Evolutionary conservation across 1,140 invertebrate genomes (phyloP), one percentile per base, ranked within the genome.

Genomic region (Drosophila mauritiana): DNA sequence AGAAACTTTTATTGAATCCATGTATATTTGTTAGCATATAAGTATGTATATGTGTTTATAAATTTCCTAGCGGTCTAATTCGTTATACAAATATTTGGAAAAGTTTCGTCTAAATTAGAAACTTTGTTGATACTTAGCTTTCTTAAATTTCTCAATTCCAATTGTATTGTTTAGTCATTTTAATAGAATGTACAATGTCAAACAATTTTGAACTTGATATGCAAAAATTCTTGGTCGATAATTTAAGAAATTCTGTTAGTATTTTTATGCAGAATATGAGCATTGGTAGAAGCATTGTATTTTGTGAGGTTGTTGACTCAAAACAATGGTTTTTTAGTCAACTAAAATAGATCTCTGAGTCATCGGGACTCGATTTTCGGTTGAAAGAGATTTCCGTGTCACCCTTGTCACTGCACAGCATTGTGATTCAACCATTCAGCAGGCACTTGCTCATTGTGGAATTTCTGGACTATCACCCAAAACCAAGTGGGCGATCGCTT

Each of bases 401-500:
- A 20, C 49, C 49, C 49, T 52, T 36, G 27, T 36, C 42, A 42
- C 25, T n/a, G 54, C 27, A 31, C 61, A n/a, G 5, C 54, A 63
- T 36, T 63, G 54, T 53, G 51, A 37, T 63, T 63, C 61, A 63
- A 17, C 39, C 54, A 34, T 10, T 15, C 53, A 8, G 58, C 53
- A 6, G 59, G 39, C 59, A 59, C 36, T 36, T 31, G 59, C 57
- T 34, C 39, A 36, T 34, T 59, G 61, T 59, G 61, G 22, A 68
- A 51, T 27, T 27, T 49, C 43, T 64, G 58, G 43, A 34, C 55
- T 61, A 61, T 36, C n/a, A 12, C 51, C 54, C 20, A 36, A 31
- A 59, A 39, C 62, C 37, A 40, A 67, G 45, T 67, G 45, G 63
- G 63, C 63, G 43, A 40, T 36, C 56, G 22, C 64, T 36, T 43